Percentiles rank a stretch among this genome's conserved stretches.
Conservation (phyloP, 1,140 invertebrate species). For the Drosophila oshimai region DNA sequence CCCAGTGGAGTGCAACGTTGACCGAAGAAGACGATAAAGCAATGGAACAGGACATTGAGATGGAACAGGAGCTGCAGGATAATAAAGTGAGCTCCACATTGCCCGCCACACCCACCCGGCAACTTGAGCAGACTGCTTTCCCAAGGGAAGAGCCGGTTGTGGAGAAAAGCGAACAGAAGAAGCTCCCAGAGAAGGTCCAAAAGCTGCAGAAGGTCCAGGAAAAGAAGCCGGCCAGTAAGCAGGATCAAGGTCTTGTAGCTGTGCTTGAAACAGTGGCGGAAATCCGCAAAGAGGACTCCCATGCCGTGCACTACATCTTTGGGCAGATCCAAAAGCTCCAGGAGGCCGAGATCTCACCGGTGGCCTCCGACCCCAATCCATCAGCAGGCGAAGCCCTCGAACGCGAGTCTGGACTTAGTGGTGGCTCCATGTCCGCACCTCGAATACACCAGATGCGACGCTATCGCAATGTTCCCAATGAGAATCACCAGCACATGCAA, state of each 20-base stretch:
- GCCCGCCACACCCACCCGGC: conserved; percentile 35
- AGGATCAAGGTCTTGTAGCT: neutral
- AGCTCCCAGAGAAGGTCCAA: neutral
- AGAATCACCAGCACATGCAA: conserved; percentile 72
- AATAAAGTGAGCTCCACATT: conserved; percentile 65
- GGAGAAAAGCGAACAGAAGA: neutral
- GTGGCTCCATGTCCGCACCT: neutral
- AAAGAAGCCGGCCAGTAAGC: neutral
- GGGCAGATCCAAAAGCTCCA: conserved; percentile 41
- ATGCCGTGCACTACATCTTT: conserved; percentile 41
- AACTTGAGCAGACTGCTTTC: neutral
- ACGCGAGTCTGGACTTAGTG: neutral
- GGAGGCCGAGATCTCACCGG: conserved; percentile 18
- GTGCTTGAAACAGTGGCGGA: conserved; percentile 28
- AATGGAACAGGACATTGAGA: neutral
- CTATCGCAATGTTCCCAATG: conserved; percentile 75
- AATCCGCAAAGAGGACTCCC: conserved; percentile 39
- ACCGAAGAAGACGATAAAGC: neutral
- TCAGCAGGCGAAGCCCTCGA: neutral
- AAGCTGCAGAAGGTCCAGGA: neutral
- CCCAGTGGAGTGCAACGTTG: neutral
- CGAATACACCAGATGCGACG: conserved; percentile 52
- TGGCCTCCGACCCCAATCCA: neutral
- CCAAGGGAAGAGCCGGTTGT: neutral
- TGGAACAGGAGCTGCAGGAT: conserved; percentile 39